Evolutionary conservation across 2,113 vertebrate species (phyloP).

Genomic region (Myodes glareolus): DNA sequence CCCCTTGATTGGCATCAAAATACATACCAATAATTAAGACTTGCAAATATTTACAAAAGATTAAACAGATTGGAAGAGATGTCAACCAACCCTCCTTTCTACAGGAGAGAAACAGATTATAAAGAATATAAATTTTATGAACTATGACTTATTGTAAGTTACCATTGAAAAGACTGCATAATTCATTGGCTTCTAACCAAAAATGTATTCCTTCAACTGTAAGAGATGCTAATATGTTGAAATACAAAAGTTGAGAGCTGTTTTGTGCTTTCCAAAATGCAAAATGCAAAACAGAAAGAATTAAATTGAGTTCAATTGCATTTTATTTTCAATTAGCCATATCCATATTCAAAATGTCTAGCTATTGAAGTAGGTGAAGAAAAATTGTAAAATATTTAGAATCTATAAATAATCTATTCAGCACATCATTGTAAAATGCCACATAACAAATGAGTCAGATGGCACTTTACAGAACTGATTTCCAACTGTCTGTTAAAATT

Average conservation of each 20-base stretch:
- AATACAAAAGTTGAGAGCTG: conserved; percentile 27
- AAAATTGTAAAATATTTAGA: neutral
- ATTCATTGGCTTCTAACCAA: conserved; percentile 60
- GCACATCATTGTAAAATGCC: neutral
- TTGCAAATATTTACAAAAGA: conserved; percentile 73
- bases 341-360: conserved; percentile 1
- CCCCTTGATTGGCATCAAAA: neutral
- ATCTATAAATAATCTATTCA: conserved; percentile 2
- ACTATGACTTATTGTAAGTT: conserved; percentile 64
- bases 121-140: conserved; percentile 67
- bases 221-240: conserved; percentile 41
- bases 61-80: conserved; percentile 50
- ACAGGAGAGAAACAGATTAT: conserved; percentile 41
- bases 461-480: neutral
- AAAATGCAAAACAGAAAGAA: conserved; percentile 58
- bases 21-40: conserved; percentile 40
- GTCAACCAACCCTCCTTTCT: conserved; percentile 18
- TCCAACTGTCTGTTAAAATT: neutral
- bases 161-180: conserved; percentile 49
- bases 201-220: neutral
- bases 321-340: conserved; percentile 55
- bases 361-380: neutral
- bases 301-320: neutral
- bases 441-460: neutral
- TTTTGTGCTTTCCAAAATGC: conserved; percentile 50